Conservation (phyloP, 2,113 vertebrate genomes). For the Phrynosoma platyrhinos region DNA sequence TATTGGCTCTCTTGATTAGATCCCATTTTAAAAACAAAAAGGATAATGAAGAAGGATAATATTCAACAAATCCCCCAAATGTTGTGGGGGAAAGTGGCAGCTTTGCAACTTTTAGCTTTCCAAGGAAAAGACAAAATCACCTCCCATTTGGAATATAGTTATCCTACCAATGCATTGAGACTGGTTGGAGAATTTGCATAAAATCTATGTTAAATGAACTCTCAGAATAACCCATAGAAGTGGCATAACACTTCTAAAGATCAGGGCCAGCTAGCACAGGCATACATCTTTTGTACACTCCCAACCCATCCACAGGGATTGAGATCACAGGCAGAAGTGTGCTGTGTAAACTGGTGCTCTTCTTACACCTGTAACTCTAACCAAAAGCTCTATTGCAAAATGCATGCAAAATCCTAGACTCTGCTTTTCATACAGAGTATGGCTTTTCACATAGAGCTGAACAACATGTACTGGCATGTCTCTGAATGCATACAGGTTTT, state of each 20-base stretch:
- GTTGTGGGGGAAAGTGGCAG: background rate
- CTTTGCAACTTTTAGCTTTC: background rate
- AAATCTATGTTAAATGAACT: background rate
- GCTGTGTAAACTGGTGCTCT: background rate
- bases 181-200: background rate
- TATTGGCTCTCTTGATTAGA: background rate
- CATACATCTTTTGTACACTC: background rate
- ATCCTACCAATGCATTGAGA: background rate
- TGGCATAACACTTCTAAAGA: background rate
- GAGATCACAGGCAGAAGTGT: background rate
- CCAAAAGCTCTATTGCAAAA: background rate
- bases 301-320: background rate
- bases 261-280: background rate
- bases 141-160: background rate
- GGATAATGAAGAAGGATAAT: background rate
- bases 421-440: accelerated
- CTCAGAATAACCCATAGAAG: background rate
- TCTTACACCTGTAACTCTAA: background rate
- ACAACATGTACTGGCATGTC: background rate
- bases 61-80: background rate
- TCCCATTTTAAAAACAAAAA: background rate
- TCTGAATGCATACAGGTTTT: background rate
- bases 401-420: background rate
- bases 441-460: slow-evolving; percentile 20
- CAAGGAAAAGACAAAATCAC: background rate